Evolutionary conservation across 2,888 invertebrate species (phyloP).

Genomic region (Hydraecia micacea): DNA sequence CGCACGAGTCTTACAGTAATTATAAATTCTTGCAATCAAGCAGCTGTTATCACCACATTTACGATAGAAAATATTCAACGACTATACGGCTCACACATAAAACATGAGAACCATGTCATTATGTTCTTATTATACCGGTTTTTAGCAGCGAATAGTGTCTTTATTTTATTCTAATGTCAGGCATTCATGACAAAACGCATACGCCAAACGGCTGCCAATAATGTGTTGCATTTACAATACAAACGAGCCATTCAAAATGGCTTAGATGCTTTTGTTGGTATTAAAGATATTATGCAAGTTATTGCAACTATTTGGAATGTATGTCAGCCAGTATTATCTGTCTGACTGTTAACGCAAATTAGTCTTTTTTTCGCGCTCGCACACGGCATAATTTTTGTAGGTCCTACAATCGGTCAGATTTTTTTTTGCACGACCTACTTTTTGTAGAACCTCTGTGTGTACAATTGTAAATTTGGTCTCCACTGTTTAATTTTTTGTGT

Average conservation of each 20-base stretch:
- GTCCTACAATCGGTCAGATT: too few species aligned
- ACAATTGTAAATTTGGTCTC: too few species aligned
- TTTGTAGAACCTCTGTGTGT: too few species aligned
- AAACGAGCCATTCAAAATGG: slow-evolving; percentile 21
- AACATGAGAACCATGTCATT: slow-evolving; percentile 37
- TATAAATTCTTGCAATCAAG: not conserved
- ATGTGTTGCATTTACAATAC: slow-evolving; percentile 52
- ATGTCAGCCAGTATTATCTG: slow-evolving; percentile 7
- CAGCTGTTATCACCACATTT: not conserved
- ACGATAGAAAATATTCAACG: slow-evolving; percentile 15
- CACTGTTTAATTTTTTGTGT: not conserved
- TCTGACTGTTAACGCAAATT: not conserved
- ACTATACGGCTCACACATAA: slow-evolving; percentile 25
- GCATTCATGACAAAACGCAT: slow-evolving; percentile 33
- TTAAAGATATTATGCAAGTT: slow-evolving; percentile 41
- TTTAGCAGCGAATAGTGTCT: slow-evolving; percentile 29
- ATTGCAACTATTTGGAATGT: slow-evolving; percentile 45
- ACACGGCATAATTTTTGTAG: too few species aligned
- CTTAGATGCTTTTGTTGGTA: slow-evolving; percentile 40
- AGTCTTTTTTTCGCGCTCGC: not conserved
- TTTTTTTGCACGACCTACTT: too few species aligned
- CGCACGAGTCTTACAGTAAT: not conserved
- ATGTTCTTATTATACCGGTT: slow-evolving; percentile 30
- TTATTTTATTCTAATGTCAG: slow-evolving; percentile 46
- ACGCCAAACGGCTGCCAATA: slow-evolving; percentile 47